Conservation (phyloP, 92 coral and sea anemone species). For the Epizoanthus illoricatus region DNA sequence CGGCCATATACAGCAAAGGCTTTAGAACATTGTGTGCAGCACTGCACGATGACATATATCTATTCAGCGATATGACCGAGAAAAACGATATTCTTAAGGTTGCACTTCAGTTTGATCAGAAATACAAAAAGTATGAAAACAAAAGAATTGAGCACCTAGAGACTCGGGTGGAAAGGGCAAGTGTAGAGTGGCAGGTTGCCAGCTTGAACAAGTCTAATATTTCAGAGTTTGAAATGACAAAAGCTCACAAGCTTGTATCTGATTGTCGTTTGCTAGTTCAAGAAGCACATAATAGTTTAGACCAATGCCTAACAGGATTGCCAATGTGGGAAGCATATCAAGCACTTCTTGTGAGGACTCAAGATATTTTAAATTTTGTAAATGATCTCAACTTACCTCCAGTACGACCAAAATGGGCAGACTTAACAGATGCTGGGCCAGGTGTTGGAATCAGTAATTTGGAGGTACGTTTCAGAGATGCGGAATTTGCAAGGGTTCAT, state of each 20-base stretch:
- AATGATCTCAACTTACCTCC: conserved; percentile 2
- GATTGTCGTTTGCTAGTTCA: conserved; percentile 18
- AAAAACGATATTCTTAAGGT: conserved; percentile 45
- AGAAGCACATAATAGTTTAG: background rate
- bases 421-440: conserved; percentile 39
- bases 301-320: conserved; percentile 10
- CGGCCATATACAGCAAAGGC: conserved; percentile 42
- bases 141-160: background rate
- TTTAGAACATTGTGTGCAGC: conserved; percentile 31
- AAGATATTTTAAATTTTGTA: conserved; percentile 12
- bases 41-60: conserved; percentile 41
- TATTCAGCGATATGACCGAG: conserved; percentile 48
- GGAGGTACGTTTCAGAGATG: no score
- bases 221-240: conserved; percentile 11
- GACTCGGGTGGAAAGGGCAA: conserved; percentile 7
- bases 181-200: conserved; percentile 10
- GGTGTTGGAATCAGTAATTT: conserved; percentile 10
- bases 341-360: conserved; percentile 8
- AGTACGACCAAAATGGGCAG: conserved; percentile 20
- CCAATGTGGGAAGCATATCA: background rate
- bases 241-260: background rate
- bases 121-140: background rate
- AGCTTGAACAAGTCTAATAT: background rate
- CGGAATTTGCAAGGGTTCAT: background rate
- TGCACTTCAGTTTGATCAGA: background rate